These are phyloP conservation scores for Bacillus rossius DNA, from an alignment of 1,140 invertebrate genomes.

Conservation along the genomic window DNA sequence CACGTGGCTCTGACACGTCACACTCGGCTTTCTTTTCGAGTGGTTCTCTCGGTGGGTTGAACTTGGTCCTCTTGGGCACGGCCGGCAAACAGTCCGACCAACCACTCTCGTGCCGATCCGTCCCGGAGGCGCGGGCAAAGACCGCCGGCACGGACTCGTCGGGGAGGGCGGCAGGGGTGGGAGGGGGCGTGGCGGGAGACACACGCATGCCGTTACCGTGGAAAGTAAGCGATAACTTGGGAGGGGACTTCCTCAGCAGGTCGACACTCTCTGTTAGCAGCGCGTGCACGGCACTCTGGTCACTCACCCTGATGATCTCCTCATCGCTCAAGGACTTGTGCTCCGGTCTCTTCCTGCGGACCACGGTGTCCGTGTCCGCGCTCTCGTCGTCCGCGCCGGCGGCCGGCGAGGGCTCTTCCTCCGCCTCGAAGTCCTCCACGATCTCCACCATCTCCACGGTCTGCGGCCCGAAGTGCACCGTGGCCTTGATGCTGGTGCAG, in stretches of 20 bases:
- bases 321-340: constrained; percentile 8
- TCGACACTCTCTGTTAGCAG: constrained; percentile 3
- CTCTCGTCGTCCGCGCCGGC: constrained; percentile 23
- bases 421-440: constrained; percentile 48
- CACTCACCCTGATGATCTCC: constrained; percentile 19
- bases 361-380: constrained; percentile 31
- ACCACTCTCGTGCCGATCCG: constrained; percentile 33
- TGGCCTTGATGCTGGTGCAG: constrained; percentile 5
- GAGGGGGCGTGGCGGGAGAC: constrained; percentile 2
- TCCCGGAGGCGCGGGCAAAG: too few relatives aligned
- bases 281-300: background rate
- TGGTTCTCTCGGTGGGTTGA: constrained; percentile 24
- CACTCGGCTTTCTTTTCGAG: constrained; percentile 29
- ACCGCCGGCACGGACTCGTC: background rate
- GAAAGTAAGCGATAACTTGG: constrained; percentile 1
- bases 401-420: constrained; percentile 40
- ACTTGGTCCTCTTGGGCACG: too few relatives aligned
- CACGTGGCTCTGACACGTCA: constrained; percentile 32
- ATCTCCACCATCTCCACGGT: constrained; percentile 49
- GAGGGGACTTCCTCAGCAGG: background rate
- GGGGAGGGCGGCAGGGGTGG: background rate
- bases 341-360: constrained; percentile 18
- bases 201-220: background rate
- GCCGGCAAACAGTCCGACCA: constrained; percentile 5
- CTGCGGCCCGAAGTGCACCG: constrained; percentile 28